Base-by-base conservation (phyloP, 2,888 invertebrate genomes). In the Caenorhabditis sinica region DNA sequence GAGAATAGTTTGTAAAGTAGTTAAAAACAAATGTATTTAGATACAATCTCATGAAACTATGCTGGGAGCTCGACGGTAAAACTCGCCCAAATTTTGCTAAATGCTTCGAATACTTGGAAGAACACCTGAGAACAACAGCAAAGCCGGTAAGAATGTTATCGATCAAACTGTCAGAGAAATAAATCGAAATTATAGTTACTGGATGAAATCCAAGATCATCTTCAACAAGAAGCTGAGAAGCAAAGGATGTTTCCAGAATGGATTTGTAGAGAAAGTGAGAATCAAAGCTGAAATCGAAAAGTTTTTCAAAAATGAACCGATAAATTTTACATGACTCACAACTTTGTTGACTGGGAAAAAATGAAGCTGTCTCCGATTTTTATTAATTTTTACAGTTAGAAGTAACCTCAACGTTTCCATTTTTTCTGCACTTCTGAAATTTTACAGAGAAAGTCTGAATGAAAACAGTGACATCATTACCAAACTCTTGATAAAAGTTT, bases 31-130 rank as follows among this genome's bases (percentile, higher is more conserved):
- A n/a, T n/a, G n/a, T n/a, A n/a, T 90, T 45, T 88, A 94, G 94
- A 15, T 95, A 96, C 91, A 94, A 95, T 56, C 95, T 97, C 72
- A 97, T 98, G 97, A 92, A 95, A 65, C 95, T 95, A 77, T 97
- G 97, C 93, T 98, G 97, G 97, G 94, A 95, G 71, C 94, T 95
- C 2, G 95, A 96, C 88, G 96, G 97, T 0, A 94, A 95, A 9
- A 93, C 95, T 23, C 94, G 97, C 63, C 97, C 97, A 0, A 94
- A 95, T 15, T 98, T 98, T 93, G 94, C 95, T 0, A 20, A 85
- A 3, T 87, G 87, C 33, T 68, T 85, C 11, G 45, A 81, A 15
- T 56, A 65, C 36, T 58, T 88, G 11, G 79, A 76, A 45, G 45
- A 63, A 3, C 88, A 88, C 58, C 30, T 88, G 40, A 53, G 40